Conservation (phyloP, 2,797 vertebrate species). For the Fistularia commersonii region DNA sequence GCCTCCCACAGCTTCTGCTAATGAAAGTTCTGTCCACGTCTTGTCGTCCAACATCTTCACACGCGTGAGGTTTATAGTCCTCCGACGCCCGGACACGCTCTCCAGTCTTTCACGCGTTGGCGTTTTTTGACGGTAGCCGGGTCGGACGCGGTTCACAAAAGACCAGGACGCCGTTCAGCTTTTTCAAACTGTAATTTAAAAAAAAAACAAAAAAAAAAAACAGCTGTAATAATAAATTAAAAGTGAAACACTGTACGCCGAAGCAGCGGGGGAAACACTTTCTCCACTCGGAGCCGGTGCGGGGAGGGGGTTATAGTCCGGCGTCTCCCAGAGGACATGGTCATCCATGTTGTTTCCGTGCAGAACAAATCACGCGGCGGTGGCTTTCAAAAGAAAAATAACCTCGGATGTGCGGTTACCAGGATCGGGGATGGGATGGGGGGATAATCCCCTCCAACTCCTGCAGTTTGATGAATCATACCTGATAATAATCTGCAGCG, state of each 20-base stretch:
- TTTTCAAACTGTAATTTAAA: constrained; percentile 68
- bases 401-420: too few species aligned
- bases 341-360: constrained; percentile 53
- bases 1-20: too few species aligned
- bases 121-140: too few species aligned
- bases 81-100: too few species aligned
- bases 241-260: constrained; percentile 57
- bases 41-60: too few species aligned
- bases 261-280: constrained; percentile 58
- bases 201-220: constrained; percentile 60
- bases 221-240: constrained; percentile 74
- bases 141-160: too few species aligned
- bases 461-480: constrained; percentile 32
- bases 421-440: constrained; percentile 18
- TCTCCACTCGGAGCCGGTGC: constrained; percentile 35
- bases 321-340: constrained; percentile 17
- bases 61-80: too few species aligned
- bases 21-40: too few species aligned
- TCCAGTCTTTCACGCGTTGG: too few species aligned
- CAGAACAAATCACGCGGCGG: constrained; percentile 50
- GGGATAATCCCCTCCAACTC: constrained; percentile 31
- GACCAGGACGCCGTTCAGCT: constrained; percentile 33
- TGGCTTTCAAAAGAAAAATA: constrained; percentile 36
- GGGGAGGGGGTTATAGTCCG: too few species aligned
- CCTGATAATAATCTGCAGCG: constrained; percentile 43